phyloP scores from a whole-genome alignment of 2,888 invertebrate genomes.

The Drosophila leonis region DNA sequence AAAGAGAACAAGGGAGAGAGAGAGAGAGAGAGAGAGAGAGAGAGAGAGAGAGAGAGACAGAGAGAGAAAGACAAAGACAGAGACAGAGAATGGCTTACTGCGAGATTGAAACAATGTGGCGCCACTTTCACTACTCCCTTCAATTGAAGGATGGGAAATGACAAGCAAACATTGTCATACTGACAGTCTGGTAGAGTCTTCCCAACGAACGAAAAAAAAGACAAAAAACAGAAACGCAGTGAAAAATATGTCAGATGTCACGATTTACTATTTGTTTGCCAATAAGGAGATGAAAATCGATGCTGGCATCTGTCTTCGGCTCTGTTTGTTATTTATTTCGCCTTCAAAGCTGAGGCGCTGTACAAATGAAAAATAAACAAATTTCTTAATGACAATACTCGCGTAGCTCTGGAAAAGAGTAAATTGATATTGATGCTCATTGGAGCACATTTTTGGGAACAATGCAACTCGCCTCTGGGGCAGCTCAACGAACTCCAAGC shows the following conservation, averaged over 20 bases:
- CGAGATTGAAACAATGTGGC: constrained; percentile 16
- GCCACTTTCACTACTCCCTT: constrained; percentile 11
- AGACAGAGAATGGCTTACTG: not conserved
- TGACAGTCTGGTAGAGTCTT: not conserved
- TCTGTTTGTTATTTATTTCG: constrained; percentile 48
- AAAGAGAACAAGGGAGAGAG: too few relatives aligned
- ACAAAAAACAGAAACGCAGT: not conserved
- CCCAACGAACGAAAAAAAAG: constrained; percentile 7
- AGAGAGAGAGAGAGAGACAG: not conserved
- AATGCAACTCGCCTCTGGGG: constrained; percentile 21
- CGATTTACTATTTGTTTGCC: constrained; percentile 37
- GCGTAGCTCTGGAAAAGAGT: constrained; percentile 35
- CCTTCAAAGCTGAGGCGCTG: constrained; percentile 44
- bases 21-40: too few relatives aligned
- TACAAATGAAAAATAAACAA: constrained; percentile 78
- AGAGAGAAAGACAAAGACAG: not conserved
- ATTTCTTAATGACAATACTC: constrained; percentile 74
- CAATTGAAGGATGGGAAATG: not conserved
- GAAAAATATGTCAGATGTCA: constrained; percentile 65
- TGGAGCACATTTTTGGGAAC: constrained; percentile 43
- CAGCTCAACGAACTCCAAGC: constrained; percentile 17
- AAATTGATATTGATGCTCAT: constrained; percentile 71
- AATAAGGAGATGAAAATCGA: constrained; percentile 70
- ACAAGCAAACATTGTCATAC: constrained; percentile 10
- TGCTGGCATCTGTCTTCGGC: constrained; percentile 46